phyloP scores from a whole-genome alignment of 2,113 vertebrate species.

The Ranitomeya imitator region DNA sequence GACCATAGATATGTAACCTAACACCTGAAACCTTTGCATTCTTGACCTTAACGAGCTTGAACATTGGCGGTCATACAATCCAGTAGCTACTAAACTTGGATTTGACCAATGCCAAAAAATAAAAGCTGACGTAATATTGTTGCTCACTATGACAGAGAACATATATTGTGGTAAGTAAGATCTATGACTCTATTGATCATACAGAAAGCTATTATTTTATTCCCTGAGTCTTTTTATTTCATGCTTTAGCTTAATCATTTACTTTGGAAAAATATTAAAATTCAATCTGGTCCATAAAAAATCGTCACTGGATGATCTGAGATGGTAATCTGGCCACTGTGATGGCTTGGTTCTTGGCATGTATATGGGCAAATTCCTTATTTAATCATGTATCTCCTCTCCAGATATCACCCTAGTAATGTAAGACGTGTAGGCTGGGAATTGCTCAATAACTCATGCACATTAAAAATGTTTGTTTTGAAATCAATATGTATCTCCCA shows the following conservation, averaged over 20 bases:
- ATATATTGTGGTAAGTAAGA: not conserved
- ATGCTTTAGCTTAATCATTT: not conserved
- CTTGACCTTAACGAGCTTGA: not conserved
- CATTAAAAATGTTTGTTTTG: not conserved
- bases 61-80: not conserved
- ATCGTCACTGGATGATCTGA: not conserved
- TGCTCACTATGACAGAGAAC: not conserved
- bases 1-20: not conserved
- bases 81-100: not conserved
- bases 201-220: not conserved
- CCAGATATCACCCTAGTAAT: not conserved
- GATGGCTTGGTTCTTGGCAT: not conserved
- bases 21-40: not conserved
- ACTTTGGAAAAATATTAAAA: not conserved
- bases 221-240: not conserved
- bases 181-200: not conserved
- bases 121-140: not conserved
- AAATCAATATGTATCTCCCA: too few species aligned
- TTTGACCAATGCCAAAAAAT: not conserved
- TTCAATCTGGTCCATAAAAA: not conserved
- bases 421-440: not conserved
- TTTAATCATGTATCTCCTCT: not conserved
- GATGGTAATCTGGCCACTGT: not conserved
- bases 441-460: not conserved
- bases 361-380: not conserved